phyloP scores from a whole-genome alignment of 2,797 vertebrate species.

The Alcedo atthis region DNA sequence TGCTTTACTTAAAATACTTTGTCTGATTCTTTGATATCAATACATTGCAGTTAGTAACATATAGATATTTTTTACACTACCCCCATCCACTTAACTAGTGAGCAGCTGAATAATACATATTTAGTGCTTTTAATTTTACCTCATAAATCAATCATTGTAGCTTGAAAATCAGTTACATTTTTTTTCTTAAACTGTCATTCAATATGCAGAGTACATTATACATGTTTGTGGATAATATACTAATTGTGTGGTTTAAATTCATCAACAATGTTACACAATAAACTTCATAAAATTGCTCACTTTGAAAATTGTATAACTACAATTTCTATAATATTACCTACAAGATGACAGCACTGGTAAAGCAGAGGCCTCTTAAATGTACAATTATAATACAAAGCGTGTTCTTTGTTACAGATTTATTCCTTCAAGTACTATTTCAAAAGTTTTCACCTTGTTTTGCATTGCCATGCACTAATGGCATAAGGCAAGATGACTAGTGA shows the following conservation, averaged over 20 bases:
- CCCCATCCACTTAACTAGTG: constrained; percentile 9
- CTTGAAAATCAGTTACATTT: constrained; percentile 4
- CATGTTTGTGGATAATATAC: background rate
- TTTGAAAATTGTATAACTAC: constrained; percentile 12
- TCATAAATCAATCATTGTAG: constrained; percentile 37
- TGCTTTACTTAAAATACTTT: constrained; percentile 11
- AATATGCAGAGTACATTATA: background rate
- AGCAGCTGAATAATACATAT: constrained; percentile 14
- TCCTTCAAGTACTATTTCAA: background rate
- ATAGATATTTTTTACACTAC: constrained; percentile 1
- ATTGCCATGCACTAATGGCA: background rate
- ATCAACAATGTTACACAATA: constrained; percentile 37
- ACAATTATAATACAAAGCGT: background rate
- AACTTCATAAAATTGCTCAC: constrained; percentile 23
- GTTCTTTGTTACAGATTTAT: background rate
- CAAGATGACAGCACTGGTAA: background rate
- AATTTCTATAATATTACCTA: background rate
- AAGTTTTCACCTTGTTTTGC: background rate
- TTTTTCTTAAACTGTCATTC: constrained; percentile 22
- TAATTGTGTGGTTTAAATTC: constrained; percentile 23
- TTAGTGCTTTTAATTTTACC: constrained; percentile 37
- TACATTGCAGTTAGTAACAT: background rate
- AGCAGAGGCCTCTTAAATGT: background rate
- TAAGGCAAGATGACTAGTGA: background rate
- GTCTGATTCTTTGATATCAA: constrained; percentile 11